Percentiles rank a stretch among this genome's conserved stretches.
Evolutionary conservation across 2,797 vertebrate genomes (phyloP).

Genomic region (Threskiornis aethiopicus): DNA sequence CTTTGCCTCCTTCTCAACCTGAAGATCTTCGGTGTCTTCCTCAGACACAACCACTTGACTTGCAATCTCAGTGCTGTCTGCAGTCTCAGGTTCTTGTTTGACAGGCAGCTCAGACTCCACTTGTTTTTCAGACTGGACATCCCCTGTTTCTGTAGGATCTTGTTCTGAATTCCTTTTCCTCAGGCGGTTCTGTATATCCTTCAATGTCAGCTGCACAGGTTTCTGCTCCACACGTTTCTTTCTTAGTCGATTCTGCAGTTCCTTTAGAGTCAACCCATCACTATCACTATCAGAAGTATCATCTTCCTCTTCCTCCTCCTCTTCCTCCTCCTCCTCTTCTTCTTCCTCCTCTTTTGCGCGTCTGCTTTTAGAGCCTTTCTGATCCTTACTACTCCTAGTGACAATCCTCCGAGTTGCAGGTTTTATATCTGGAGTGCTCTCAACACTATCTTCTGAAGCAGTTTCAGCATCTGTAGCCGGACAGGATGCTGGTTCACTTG

Average conservation of each 20-base stretch:
- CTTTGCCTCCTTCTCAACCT: constrained; percentile 61
- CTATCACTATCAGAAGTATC: constrained; percentile 86
- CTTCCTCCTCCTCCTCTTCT: constrained; percentile 41
- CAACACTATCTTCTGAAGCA: constrained; percentile 80
- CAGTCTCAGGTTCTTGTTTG: constrained; percentile 72
- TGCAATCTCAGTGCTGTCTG: constrained; percentile 44
- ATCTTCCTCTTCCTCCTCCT: constrained; percentile 23
- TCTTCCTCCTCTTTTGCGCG: constrained; percentile 36
- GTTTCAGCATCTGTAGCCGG: constrained; percentile 79
- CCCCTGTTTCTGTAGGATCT: constrained; percentile 33
- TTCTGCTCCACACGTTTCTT: constrained; percentile 73
- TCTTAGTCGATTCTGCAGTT: constrained; percentile 84
- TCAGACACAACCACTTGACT: constrained; percentile 46
- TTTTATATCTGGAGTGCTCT: constrained; percentile 76
- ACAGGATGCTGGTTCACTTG: constrained; percentile 78
- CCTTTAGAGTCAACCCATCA: constrained; percentile 86
- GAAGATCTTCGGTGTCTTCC: constrained; percentile 23
- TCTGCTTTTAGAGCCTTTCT: constrained; percentile 24
- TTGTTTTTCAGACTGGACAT: background rate
- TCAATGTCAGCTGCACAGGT: constrained; percentile 74
- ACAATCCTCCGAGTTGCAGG: constrained; percentile 55
- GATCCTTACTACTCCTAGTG: constrained; percentile 61
- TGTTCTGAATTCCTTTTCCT: constrained; percentile 68
- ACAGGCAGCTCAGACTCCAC: background rate
- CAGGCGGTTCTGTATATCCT: constrained; percentile 79